phyloP scores from a whole-genome alignment of 2,113 vertebrate genomes.

The Camelus dromedarius region DNA sequence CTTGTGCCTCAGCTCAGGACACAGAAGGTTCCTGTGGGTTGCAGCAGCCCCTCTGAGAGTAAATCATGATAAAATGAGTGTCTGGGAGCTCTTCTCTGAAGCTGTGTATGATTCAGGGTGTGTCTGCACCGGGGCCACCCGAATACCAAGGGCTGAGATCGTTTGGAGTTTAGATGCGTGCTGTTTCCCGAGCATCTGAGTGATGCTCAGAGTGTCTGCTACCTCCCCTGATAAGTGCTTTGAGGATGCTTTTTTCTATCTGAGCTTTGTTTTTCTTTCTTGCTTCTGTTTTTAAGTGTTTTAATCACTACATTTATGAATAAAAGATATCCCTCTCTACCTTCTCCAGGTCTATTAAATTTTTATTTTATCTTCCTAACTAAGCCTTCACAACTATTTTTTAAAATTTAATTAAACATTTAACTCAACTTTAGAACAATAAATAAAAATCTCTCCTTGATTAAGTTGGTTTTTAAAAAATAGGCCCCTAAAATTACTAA shows the following conservation, averaged over 20 bases:
- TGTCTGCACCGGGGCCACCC: too few relatives aligned
- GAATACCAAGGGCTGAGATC: not conserved
- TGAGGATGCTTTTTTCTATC: not conserved
- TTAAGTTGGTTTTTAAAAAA: not conserved
- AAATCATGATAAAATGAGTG: not conserved
- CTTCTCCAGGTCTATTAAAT: not conserved
- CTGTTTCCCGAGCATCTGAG: not conserved
- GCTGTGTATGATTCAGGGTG: not conserved
- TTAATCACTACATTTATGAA: conserved; percentile 45
- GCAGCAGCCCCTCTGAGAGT: not conserved
- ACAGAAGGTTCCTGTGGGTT: not conserved
- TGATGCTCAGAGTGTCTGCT: not conserved
- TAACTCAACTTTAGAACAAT: conserved; percentile 47
- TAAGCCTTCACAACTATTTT: not conserved
- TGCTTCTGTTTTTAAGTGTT: conserved; percentile 40
- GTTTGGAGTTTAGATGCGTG: not conserved
- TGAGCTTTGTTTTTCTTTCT: not conserved
- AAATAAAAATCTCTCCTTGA: not conserved
- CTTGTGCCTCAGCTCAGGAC: not conserved
- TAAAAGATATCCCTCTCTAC: conserved; percentile 35
- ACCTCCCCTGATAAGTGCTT: not conserved
- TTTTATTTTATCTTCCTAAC: conserved; percentile 11
- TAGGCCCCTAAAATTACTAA: not conserved
- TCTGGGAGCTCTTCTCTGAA: not conserved
- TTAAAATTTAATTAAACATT: conserved; percentile 3